Evolutionary conservation across 2,113 vertebrate species (phyloP), one percentile per base, ranked within the genome.

Genomic region (Acanthisitta chloris): DNA sequence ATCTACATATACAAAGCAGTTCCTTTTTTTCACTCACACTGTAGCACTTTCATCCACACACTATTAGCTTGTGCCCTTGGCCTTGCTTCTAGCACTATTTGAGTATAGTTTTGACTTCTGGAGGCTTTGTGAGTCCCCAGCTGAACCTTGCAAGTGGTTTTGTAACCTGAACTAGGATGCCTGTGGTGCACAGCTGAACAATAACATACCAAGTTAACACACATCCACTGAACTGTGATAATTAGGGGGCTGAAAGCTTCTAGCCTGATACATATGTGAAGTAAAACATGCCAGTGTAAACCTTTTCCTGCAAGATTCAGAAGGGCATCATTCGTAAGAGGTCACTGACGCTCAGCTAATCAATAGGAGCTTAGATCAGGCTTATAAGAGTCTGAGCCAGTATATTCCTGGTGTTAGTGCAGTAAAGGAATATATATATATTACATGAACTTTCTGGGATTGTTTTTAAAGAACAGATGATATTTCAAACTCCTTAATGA

Each of bases 381-480:
- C 31, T 69, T 69, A 7, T 10, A 55, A 71, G 4, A 20, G 25
- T 52, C 54, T 65, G n/a, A 85, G 62, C n/a, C n/a, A 72, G 57
- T 12, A 61, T 28, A 12, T 16, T 82, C 40, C 61, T 38, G 10
- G 25, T 73, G 25, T 21, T 26, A 59, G 25, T 31, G 21, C 62
- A 64, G 45, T 28, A 82, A 51, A 62, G 15, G 6, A 70, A 38
- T 40, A 55, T 8, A 40, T 17, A 72, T 33, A 34, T 40, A 12
- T 51, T 51, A 48, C 11, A 48, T 54, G 25, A 10, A 65, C 26
- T 90, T 84, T 85, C 26, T 66, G 51, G 57, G 64, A 14, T 45
- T 81, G 36, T 74, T 96, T 94, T 67, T 65, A 40, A 76, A 90
- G 72, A 95, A 52, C 12, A 89, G 58, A 59, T 61, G 21, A 54